Evolutionary conservation across 2,113 vertebrate genomes (phyloP).

Genomic region (Boleophthalmus pectinirostris): DNA sequence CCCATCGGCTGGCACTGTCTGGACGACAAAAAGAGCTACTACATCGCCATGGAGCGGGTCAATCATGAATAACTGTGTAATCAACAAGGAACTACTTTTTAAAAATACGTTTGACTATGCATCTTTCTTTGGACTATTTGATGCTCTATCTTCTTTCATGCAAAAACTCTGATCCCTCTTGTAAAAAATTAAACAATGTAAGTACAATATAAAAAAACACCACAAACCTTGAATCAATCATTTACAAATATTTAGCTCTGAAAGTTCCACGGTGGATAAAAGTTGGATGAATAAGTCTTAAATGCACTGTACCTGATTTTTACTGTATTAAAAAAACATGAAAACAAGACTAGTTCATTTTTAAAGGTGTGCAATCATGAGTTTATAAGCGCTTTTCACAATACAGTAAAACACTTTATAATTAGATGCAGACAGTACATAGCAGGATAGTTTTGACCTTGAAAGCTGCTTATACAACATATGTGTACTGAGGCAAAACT

Average conservation of each 20-base stretch:
- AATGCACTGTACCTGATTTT: too few species aligned
- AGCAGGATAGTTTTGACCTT: too few species aligned
- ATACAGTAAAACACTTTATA: too few species aligned
- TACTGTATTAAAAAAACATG: too few species aligned
- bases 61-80: conserved; percentile 83
- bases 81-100: conserved; percentile 32
- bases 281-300: background rate
- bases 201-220: background rate
- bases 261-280: background rate
- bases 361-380: too few species aligned
- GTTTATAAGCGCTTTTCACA: too few species aligned
- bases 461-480: too few species aligned
- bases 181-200: background rate
- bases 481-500: too few species aligned
- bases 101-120: conserved; percentile 27
- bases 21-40: conserved; percentile 93
- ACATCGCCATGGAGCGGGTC: conserved; percentile 90
- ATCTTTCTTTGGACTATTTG: conserved; percentile 36
- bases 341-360: too few species aligned
- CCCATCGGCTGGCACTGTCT: conserved; percentile 97
- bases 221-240: background rate
- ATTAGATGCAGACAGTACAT: too few species aligned
- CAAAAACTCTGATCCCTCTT: background rate
- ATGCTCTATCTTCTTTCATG: conserved; percentile 12
- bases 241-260: background rate